Evolutionary conservation across 2,888 invertebrate species (phyloP).

Genomic region (Leptogaster cylindrica): DNA sequence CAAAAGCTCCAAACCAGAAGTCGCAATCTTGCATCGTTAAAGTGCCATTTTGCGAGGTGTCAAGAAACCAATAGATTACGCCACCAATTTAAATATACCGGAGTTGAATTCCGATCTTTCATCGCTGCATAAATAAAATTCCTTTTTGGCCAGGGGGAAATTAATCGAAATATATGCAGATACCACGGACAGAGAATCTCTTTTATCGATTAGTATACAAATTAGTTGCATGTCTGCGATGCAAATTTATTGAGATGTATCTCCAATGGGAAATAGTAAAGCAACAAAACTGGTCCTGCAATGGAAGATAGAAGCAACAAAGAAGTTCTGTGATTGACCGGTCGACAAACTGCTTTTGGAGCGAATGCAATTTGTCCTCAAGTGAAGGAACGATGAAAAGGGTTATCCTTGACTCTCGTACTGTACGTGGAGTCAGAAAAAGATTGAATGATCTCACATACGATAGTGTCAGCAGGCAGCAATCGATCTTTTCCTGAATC

Average conservation of each 20-base stretch:
- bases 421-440: background rate
- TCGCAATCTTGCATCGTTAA: conserved; percentile 39
- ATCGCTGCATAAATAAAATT: conserved; percentile 41
- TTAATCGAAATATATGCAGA: conserved; percentile 37
- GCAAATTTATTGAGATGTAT: conserved; percentile 43
- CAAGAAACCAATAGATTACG: conserved; percentile 41
- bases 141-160: conserved; percentile 31
- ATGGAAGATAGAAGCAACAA: conserved; percentile 21
- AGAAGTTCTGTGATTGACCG: conserved; percentile 39
- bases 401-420: conserved; percentile 8
- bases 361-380: conserved; percentile 28
- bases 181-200: conserved; percentile 37
- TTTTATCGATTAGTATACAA: conserved; percentile 43
- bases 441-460: conserved; percentile 32
- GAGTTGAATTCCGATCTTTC: conserved; percentile 39
- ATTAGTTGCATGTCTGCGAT: conserved; percentile 41
- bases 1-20: conserved; percentile 35
- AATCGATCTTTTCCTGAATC: conserved; percentile 30
- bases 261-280: conserved; percentile 36
- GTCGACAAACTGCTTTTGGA: conserved; percentile 30
- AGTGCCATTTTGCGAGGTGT: conserved; percentile 41
- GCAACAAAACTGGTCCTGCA: conserved; percentile 35
- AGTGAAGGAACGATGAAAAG: conserved; percentile 22
- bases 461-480: conserved; percentile 33
- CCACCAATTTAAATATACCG: conserved; percentile 39